Evolutionary conservation across 2,113 vertebrate genomes (phyloP), one percentile per base, ranked within the genome.

Genomic region (Mormyrus iriodes): DNA sequence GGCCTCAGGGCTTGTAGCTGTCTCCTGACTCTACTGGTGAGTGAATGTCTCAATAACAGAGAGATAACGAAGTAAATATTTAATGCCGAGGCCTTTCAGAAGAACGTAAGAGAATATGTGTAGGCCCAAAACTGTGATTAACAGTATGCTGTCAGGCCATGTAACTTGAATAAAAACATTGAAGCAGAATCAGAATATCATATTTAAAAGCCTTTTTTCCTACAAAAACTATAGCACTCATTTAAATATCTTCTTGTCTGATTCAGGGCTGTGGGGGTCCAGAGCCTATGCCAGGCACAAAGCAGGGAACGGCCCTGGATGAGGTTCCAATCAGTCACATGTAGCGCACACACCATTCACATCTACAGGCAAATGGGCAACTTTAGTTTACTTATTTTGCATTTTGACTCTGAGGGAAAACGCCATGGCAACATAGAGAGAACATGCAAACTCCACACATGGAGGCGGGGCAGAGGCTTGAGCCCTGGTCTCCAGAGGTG

Each of bases 31-130:
- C 9, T 19, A 53, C 49, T 84, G 48, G 49, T 52, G 51, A 53
- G 27, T 53, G 48, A 53, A 53, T n/a, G 44, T 48, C 82, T 84
- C 82, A 84, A 84, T 84, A 84, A 46, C 10, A 8, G 85, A 86
- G 48, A 86, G 49, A 53, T 86, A 86, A 53, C 51, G 7, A 84
- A 84, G 82, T 84, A 53, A 86, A 46, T 53, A 86, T 86, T 86
- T 86, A 53, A 53, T 53, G 85, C 15, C 49, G 5, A 49, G 49
- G 48, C 51, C 27, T 27, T 53, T 55, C 51, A 86, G 12, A 27
- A 86, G n/a, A 48, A 31, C 31, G 6, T 35, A 53, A 53, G 85
- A 48, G 15, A 86, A 31, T 55, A 3, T 55, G 31, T 31, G 7
- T 15, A 53, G 48, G 85, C 31, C 48, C 46, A 39, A 53, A 86